These are phyloP conservation scores for Macaria liturata DNA, from an alignment of 2,888 invertebrate species.

Conservation along the genomic window DNA sequence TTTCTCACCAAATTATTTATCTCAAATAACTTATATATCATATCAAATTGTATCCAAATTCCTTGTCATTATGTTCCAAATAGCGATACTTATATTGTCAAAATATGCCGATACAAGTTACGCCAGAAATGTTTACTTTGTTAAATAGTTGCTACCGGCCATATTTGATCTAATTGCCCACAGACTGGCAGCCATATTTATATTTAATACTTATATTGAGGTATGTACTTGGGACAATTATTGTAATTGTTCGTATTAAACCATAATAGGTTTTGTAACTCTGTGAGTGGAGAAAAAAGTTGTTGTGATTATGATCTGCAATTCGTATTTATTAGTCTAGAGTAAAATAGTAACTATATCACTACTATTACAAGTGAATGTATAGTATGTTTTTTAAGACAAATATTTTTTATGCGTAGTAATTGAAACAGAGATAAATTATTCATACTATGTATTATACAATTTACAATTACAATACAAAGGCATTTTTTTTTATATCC, in stretches of 20 bases:
- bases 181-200: slow-evolving; percentile 15
- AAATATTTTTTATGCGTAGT: too few relatives aligned
- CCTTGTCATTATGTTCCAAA: slow-evolving; percentile 6
- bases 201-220: slow-evolving; percentile 14
- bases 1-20: too few relatives aligned
- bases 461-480: too few relatives aligned
- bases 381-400: too few relatives aligned
- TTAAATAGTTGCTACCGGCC: slow-evolving; percentile 21
- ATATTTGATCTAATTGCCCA: slow-evolving; percentile 23
- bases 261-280: slow-evolving; percentile 24
- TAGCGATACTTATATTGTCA: slow-evolving; percentile 18
- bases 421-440: too few relatives aligned
- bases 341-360: too few relatives aligned
- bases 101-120: slow-evolving; percentile 18
- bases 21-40: not conserved
- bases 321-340: slow-evolving; percentile 1
- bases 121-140: slow-evolving; percentile 22
- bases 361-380: too few relatives aligned
- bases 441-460: too few relatives aligned
- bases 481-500: too few relatives aligned
- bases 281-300: slow-evolving; percentile 23
- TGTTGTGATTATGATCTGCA: slow-evolving; percentile 19
- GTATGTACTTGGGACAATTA: slow-evolving; percentile 17
- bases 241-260: slow-evolving; percentile 24
- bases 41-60: slow-evolving; percentile 4